Conservation (phyloP, 2,113 vertebrate species). For the Pseudorhombus dupliciocellatus region DNA sequence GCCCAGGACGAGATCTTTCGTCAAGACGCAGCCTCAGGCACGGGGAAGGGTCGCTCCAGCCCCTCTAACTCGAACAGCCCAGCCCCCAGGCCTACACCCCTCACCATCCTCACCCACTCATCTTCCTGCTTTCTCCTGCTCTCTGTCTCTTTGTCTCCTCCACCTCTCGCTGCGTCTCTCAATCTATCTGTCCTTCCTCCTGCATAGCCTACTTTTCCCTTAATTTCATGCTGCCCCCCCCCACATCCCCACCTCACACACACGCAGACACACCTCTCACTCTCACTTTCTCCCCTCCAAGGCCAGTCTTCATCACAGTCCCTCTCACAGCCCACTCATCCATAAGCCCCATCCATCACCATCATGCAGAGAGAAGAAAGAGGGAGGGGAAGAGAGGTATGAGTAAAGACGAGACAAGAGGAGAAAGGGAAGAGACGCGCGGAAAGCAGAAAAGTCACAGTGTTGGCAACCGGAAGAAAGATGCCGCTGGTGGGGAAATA, state of each 20-base stretch:
- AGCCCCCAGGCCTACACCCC: slow-evolving; percentile 34
- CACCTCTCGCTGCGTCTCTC: slow-evolving; percentile 23
- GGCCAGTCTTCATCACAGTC: slow-evolving; percentile 73
- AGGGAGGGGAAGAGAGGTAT: slow-evolving; percentile 32
- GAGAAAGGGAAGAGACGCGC: slow-evolving; percentile 29
- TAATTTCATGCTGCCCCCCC: slow-evolving; percentile 13
- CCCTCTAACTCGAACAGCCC: slow-evolving; percentile 17
- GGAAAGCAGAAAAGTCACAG: slow-evolving; percentile 51
- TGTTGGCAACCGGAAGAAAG: slow-evolving; percentile 36
- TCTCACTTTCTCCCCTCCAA: slow-evolving; percentile 64
- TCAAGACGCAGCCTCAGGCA: slow-evolving; percentile 23
- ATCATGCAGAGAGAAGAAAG: slow-evolving; percentile 63
- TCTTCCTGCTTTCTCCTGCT: slow-evolving; percentile 7
- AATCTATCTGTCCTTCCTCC: slow-evolving; percentile 30
- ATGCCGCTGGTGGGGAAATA: neutral
- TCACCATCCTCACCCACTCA: slow-evolving; percentile 24
- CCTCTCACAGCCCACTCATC: slow-evolving; percentile 71
- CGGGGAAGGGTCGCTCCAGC: slow-evolving; percentile 27
- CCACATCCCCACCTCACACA: neutral
- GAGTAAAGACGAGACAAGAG: slow-evolving; percentile 37
- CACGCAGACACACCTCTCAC: slow-evolving; percentile 37
- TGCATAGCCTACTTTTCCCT: slow-evolving; percentile 26
- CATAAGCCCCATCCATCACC: slow-evolving; percentile 78
- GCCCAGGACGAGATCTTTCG: slow-evolving; percentile 14
- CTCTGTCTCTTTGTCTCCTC: slow-evolving; percentile 22